Conservation (phyloP, 2,113 vertebrate species). For the Alouatta palliata region DNA sequence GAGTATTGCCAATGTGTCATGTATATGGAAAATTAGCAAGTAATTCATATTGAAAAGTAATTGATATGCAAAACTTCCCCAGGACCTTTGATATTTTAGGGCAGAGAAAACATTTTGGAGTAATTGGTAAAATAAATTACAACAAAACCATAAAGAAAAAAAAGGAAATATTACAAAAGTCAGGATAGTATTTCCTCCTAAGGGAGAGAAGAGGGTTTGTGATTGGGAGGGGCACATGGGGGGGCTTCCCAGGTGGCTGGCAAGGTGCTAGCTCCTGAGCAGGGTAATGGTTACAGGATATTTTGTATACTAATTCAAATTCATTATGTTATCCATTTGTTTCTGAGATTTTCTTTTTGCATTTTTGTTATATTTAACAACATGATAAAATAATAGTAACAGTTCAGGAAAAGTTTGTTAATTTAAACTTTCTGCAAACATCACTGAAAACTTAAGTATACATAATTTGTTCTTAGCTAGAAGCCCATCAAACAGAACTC, state of each 20-base stretch:
- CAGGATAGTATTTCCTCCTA: neutral
- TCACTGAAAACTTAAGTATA: neutral
- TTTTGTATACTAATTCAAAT: neutral
- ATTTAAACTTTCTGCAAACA: neutral
- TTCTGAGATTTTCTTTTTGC: neutral
- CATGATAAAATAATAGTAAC: neutral
- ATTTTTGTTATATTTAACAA: neutral
- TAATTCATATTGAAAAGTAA: neutral
- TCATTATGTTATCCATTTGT: neutral
- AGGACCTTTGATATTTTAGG: neutral
- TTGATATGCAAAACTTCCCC: neutral
- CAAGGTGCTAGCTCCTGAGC: neutral
- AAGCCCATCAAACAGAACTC: neutral
- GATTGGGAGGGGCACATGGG: neutral
- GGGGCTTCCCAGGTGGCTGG: neutral
- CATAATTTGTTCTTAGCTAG: neutral
- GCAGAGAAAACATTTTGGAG: neutral
- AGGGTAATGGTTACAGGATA: neutral
- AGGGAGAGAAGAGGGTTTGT: neutral
- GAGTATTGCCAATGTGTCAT: neutral
- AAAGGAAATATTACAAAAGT: neutral
- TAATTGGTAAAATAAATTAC: neutral
- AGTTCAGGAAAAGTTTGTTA: conserved; percentile 18
- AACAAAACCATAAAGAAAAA: neutral
- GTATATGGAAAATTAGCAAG: neutral